These are phyloP conservation scores for Prinia subflava DNA, from an alignment of 2,113 vertebrate species.

Conservation along the genomic window DNA sequence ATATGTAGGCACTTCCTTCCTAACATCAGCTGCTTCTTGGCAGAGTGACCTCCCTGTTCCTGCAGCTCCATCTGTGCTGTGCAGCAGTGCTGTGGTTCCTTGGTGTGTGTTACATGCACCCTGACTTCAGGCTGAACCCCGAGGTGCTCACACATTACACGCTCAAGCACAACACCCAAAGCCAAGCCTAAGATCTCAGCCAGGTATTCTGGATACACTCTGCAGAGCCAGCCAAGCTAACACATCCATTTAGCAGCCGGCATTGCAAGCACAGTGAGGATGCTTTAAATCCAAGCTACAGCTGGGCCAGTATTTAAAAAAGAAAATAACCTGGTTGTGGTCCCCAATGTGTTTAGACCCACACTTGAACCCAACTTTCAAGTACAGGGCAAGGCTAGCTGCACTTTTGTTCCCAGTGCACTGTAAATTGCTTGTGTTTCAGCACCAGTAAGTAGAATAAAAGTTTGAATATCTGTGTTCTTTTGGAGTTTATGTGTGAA, in stretches of 20 bases:
- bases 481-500: not conserved
- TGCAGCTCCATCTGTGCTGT: not conserved
- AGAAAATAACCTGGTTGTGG: not conserved
- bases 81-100: not conserved
- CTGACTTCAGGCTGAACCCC: not conserved
- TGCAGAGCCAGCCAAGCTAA: not conserved
- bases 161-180: not conserved
- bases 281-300: not conserved
- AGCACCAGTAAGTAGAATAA: not conserved
- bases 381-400: not conserved
- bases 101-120: fast-evolving
- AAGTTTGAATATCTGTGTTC: not conserved
- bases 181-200: not conserved
- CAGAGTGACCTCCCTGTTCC: not conserved
- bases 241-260: not conserved
- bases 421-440: not conserved
- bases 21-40: not conserved
- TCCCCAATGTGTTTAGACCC: not conserved
- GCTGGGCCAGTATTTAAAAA: not conserved
- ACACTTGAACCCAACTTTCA: not conserved
- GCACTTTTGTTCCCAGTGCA: not conserved
- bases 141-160: fast-evolving
- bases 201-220: not conserved
- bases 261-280: not conserved
- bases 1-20: not conserved